These are phyloP conservation scores for Ennomos erosarius DNA, from an alignment of 2,888 invertebrate genomes.

Conservation along the genomic window DNA sequence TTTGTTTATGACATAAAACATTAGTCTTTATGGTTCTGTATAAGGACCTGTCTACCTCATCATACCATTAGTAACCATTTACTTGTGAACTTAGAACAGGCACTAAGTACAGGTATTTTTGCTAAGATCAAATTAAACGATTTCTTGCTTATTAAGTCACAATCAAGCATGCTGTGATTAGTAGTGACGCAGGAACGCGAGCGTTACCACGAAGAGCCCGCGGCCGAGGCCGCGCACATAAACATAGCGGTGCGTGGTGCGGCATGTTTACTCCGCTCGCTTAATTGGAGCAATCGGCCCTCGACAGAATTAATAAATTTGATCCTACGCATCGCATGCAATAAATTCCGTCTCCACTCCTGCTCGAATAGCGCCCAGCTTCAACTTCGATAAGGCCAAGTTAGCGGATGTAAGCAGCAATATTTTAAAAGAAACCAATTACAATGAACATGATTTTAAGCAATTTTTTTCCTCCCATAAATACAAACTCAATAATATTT, in stretches of 20 bases:
- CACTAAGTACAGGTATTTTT: too few species aligned
- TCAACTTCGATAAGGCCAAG: slow-evolving; percentile 34
- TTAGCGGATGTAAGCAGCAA: slow-evolving; percentile 9
- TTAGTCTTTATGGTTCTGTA: neutral
- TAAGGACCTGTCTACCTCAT: too few species aligned
- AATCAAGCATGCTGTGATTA: slow-evolving; percentile 53
- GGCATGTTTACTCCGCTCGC: slow-evolving; percentile 73
- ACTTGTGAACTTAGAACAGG: too few species aligned
- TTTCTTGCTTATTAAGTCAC: slow-evolving; percentile 10
- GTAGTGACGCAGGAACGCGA: slow-evolving; percentile 61
- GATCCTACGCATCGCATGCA: slow-evolving; percentile 60
- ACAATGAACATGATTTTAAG: slow-evolving; percentile 4
- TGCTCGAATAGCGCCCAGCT: slow-evolving; percentile 57
- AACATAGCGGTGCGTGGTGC: slow-evolving; percentile 56
- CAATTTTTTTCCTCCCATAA: slow-evolving; percentile 4
- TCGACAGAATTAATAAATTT: slow-evolving; percentile 79
- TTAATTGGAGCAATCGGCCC: slow-evolving; percentile 79
- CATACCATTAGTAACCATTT: too few species aligned
- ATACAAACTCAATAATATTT: slow-evolving; percentile 5
- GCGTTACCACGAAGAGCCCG: slow-evolving; percentile 49
- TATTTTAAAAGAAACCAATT: slow-evolving; percentile 1
- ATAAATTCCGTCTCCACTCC: slow-evolving; percentile 63
- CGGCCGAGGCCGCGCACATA: slow-evolving; percentile 55
- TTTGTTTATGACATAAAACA: neutral
- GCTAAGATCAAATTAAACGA: neutral